A percentile compares a stretch with the other conserved stretches of the same genome.
These are phyloP conservation scores for Chorisops tibialis DNA, from an alignment of 2,888 invertebrate species.

Conservation along the genomic window DNA sequence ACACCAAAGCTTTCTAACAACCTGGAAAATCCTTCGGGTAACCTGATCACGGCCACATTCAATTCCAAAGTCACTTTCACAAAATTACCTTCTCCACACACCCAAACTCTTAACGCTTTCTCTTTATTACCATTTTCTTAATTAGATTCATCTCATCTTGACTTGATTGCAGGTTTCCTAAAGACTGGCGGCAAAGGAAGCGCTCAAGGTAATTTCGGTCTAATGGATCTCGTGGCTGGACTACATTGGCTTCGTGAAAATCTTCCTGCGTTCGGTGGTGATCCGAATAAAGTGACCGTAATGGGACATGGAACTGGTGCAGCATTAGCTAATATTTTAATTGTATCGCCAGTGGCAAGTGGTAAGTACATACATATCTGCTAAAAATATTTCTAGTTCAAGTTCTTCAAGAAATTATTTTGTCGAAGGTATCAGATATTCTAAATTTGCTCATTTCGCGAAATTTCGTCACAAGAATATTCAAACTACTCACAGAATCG, in stretches of 20 bases:
- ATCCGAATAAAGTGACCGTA: constrained; percentile 86
- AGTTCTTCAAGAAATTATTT: too few species aligned
- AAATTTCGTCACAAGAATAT: too few species aligned
- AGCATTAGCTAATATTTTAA: constrained; percentile 91
- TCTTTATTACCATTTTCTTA: constrained; percentile 18
- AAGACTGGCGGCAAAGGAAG: constrained; percentile 86
- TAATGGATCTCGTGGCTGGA: constrained; percentile 91
- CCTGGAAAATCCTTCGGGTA: too few species aligned
- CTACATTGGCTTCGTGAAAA: constrained; percentile 96
- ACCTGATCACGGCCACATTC: too few species aligned
- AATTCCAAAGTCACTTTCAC: too few species aligned
- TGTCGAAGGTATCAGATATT: too few species aligned
- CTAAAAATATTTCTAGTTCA: neutral
- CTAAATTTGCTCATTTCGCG: too few species aligned
- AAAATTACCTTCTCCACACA: neutral
- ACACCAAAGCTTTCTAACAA: too few species aligned
- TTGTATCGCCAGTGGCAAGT: constrained; percentile 92
- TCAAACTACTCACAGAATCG: too few species aligned
- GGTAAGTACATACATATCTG: constrained; percentile 57
- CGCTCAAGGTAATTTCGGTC: constrained; percentile 86
- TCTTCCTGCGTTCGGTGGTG: constrained; percentile 91
- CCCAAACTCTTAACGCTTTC: too few species aligned
- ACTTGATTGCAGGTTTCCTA: constrained; percentile 67
- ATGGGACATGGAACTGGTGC: constrained; percentile 97
- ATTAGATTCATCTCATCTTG: constrained; percentile 11